Evolutionary conservation across 2,113 vertebrate species (phyloP), one percentile per base, ranked within the genome.

Genomic region (Anhinga anhinga): DNA sequence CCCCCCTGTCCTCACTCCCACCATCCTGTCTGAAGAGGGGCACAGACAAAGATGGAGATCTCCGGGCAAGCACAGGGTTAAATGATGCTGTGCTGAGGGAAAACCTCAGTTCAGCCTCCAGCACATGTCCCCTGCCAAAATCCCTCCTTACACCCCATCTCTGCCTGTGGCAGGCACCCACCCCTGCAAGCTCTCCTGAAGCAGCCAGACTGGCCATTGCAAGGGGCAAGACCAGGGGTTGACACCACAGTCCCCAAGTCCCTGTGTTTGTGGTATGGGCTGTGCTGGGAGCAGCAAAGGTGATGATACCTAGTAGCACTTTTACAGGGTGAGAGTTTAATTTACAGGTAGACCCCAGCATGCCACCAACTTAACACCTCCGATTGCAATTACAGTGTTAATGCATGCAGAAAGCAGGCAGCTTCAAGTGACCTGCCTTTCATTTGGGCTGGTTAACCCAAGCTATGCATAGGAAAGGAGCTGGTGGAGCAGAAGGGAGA

Each of bases 1-100:
- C 2, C 5, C 45, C 29, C 11, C 30, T 12, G 50, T 5, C 18
- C 25, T 56, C 0, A 0, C 10, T 2, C 1, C 8, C 44, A 29
- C 11, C 4, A 1, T 12, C 32, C 32, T 25, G 20, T 5, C 27
- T 22, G 76, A 59, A 65, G 23, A 44, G 12, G 2, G 44, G 23
- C 34, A 29, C 34, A 27, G 44, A 40, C n/a, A 26, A 21, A 79
- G 10, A 0, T 11, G 23, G 26, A 36, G 55, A 72, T 4, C 36
- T 56, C 38, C 1, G 2, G 13, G 20, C 17, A 27, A 13, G 22
- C 2, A 2, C 53, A 69, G 13, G 3, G 32, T 26, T 38, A 63
- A 29, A 20, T 5, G 14, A 42, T 2, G 13, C 40, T 25, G 13
- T 11, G 32, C 42, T 49, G 10, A 59, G 15, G 26, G 17, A 58